phyloP scores from a whole-genome alignment of 2,113 vertebrate species.

The Pandion haliaetus region DNA sequence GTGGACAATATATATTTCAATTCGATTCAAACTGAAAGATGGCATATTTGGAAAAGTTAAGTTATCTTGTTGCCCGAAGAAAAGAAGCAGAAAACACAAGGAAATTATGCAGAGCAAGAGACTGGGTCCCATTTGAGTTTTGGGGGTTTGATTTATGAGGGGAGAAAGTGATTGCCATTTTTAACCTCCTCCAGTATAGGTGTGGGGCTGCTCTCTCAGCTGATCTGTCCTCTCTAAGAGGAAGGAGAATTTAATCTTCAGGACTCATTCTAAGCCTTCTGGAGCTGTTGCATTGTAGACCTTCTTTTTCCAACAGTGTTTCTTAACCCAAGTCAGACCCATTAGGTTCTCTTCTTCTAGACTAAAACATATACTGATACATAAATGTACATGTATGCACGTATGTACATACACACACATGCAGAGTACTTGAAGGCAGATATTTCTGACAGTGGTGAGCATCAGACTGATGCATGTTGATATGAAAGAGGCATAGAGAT shows the following conservation, averaged over 20 bases:
- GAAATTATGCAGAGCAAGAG: not conserved
- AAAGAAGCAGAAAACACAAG: not conserved
- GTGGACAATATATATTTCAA: not conserved
- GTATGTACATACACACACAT: not conserved
- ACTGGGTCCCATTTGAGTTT: not conserved
- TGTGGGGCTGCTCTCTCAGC: not conserved
- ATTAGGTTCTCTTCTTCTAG: not conserved
- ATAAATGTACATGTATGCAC: not conserved
- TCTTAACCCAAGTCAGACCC: not conserved
- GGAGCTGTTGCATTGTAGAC: not conserved
- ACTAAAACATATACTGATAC: not conserved
- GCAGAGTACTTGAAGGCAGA: not conserved
- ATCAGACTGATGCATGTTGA: not conserved
- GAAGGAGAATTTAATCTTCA: not conserved
- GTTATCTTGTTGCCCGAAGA: not conserved
- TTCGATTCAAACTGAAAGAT: not conserved
- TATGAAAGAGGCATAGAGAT: not conserved
- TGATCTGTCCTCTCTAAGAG: not conserved
- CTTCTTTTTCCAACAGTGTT: not conserved
- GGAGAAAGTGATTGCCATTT: not conserved
- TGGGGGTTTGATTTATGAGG: not conserved
- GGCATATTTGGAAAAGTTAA: not conserved
- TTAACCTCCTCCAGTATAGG: not conserved
- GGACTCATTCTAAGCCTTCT: not conserved
- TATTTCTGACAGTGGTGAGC: not conserved